Evolutionary conservation across 2,888 invertebrate species (phyloP).

Genomic region (Drosophila parthenogenetica): DNA sequence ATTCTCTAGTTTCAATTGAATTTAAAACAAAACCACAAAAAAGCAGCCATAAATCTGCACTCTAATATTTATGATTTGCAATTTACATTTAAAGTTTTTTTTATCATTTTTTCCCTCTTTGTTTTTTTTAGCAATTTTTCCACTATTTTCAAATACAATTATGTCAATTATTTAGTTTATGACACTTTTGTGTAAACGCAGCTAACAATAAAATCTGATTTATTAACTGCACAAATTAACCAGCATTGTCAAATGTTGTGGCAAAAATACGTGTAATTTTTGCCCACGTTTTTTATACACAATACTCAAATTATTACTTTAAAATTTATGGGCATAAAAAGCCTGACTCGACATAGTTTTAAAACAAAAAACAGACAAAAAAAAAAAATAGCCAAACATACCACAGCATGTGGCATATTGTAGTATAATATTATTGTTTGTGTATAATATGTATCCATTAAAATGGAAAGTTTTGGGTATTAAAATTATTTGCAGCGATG

Average conservation of each 20-base stretch:
- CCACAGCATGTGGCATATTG: conserved; percentile 58
- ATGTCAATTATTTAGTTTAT: conserved; percentile 49
- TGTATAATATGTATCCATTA: conserved; percentile 7
- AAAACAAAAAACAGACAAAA: background rate
- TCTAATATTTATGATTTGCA: conserved; percentile 13
- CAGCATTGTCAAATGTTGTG: conserved; percentile 39
- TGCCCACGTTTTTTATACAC: conserved; percentile 46
- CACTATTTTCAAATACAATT: conserved; percentile 49
- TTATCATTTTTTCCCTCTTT: background rate
- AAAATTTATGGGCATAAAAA: conserved; percentile 38
- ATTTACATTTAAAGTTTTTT: background rate
- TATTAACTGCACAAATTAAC: conserved; percentile 65
- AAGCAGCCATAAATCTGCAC: background rate
- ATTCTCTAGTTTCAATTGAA: background rate
- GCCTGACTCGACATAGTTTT: conserved; percentile 42
- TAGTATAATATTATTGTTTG: conserved; percentile 22
- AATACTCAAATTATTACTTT: conserved; percentile 57
- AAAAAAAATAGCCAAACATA: conserved; percentile 28
- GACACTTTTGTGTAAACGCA: conserved; percentile 20
- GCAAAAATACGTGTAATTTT: conserved; percentile 48
- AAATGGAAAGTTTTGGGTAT: background rate
- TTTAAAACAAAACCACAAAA: background rate
- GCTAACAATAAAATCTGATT: conserved; percentile 55
- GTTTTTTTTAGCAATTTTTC: background rate
- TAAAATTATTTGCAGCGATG: background rate